Base-by-base conservation (phyloP, 2,113 vertebrate genomes). In the Lagenorhynchus albirostris region DNA sequence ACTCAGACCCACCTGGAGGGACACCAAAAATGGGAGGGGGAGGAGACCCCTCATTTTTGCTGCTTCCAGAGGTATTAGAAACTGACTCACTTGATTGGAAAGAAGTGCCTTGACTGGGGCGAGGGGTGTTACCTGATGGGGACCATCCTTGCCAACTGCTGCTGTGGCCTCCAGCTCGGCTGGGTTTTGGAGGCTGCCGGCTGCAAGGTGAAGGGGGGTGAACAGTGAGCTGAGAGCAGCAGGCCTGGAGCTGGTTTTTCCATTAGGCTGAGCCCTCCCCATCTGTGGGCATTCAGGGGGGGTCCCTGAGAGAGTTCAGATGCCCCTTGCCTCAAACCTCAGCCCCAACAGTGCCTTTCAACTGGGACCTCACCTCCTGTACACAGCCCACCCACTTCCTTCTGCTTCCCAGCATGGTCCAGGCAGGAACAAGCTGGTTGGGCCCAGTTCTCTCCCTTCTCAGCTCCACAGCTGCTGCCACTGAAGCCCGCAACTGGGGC, bases 321-420 rank as follows among this genome's bases (percentile, higher is more conserved):
- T 33, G 44, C 15, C 81, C 53, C 44, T 55, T 50, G 80, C 95
- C 94, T 96, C 81, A 63, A 84, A 73, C 53, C 65, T 84, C 38
- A 65, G 60, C 82, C 89, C 92, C 84, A n/a, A 31, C 5, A 82
- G 98, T 97, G 97, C 98, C 98, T 98, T 97, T 86, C 83, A 58
- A 29, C 62, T 1, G 20, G 63, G 87, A 86, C 41, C 55, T 93
- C 33, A 25, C 15, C 53, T 38, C 60, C 76, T 44, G 44, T 1
- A 20, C 31, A 25, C 18, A 81, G 76, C 67, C 65, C 11, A 14
- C 73, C 63, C 33, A 3, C 23, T 21, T 50, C 76, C 71, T 33
- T 58, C 84, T n/a, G 63, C 80, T 60, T 81, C 50, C 70, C 53
- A 53, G 60, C 29, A 2, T 2, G 62, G 67, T 41, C 71, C 13